Base-by-base conservation (phyloP, 2,888 invertebrate genomes). In the Phlogophora meticulosa region DNA sequence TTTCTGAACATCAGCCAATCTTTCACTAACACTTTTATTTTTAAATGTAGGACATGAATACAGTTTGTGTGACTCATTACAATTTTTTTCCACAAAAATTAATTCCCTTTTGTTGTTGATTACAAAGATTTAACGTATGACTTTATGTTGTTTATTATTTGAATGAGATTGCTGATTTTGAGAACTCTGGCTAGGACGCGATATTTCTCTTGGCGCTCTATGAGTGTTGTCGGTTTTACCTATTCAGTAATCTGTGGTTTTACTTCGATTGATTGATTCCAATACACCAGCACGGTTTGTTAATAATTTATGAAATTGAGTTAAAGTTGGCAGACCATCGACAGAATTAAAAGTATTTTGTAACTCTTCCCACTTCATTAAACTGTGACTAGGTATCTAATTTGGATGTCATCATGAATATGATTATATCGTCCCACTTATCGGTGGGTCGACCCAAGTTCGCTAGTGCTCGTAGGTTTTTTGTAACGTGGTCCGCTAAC, bases 331-430 rank as follows among this genome's bases (percentile, higher is more conserved):
- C 0, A 66, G 24, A 24, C 81, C 82, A 24, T 55, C 58, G 7
- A 2, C 7, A 11, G 17, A 17, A 17, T 17, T 7, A 0, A 74
- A 38, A 13, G 15, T 61, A 15, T 77, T 78, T 4, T 78, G 65
- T 15, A 60, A 34, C 45, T 84, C 84, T 42, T 84, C 81, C 83
- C 83, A 84, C 55, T 84, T 81, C 2, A 34, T 34, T n/a, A 78
- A 28, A 4, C 78, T 81, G 13, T 43, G 10, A 22, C n/a, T 67
- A n/a, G n/a, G n/a, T n/a, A n/a, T 81, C 80, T 43, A 82, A 52
- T 43, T 80, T 80, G 0, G 72, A 65, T 1, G 69, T 56, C 11
- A 82, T 7, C 58, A 81, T 78, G 28, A 63, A 79, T 9, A 82
- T 73, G 0, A 82, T 69, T 7, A 81, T 20, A 3, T 55, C 40